A percentile compares a stretch with the other conserved stretches of the same genome.
Evolutionary conservation across 1,140 invertebrate genomes (phyloP).

Genomic region (Calycopis cecrops): DNA sequence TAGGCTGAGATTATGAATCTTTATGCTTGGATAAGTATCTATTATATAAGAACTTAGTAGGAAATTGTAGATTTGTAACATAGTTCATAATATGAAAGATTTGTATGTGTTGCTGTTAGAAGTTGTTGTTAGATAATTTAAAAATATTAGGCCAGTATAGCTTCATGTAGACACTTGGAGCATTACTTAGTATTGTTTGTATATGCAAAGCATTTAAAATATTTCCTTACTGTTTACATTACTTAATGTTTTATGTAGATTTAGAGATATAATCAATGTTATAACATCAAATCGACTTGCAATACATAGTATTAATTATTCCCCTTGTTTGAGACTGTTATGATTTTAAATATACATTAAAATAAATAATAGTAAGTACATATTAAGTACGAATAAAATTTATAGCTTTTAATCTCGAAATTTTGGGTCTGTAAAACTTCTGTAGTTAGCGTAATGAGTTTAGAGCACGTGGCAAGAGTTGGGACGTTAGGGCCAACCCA

Average conservation of each 20-base stretch:
- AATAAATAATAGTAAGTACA: background rate
- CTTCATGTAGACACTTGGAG: background rate
- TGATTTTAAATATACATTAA: no score
- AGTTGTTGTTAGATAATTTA: background rate
- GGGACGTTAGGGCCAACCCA: no score
- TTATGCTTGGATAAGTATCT: background rate
- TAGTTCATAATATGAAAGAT: background rate
- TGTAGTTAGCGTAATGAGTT: background rate
- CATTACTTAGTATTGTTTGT: conserved; percentile 1
- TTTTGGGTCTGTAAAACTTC: conserved; percentile 1
- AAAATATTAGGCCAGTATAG: background rate
- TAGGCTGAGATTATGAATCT: conserved; percentile 3
- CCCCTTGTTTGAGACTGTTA: no score
- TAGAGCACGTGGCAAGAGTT: no score
- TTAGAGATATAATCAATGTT: background rate
- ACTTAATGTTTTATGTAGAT: background rate
- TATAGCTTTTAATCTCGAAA: background rate
- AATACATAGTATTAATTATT: background rate
- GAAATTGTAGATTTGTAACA: conserved; percentile 7
- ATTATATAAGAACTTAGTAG: background rate
- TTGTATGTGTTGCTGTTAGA: conserved; percentile 5
- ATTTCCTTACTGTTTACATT: background rate
- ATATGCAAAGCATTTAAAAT: conserved; percentile 3
- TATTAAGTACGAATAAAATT: background rate
- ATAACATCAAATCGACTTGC: background rate